Percentiles rank a stretch among this genome's conserved stretches.
Conservation (phyloP, 2,113 vertebrate species). For the Megaceryle maxima region DNA sequence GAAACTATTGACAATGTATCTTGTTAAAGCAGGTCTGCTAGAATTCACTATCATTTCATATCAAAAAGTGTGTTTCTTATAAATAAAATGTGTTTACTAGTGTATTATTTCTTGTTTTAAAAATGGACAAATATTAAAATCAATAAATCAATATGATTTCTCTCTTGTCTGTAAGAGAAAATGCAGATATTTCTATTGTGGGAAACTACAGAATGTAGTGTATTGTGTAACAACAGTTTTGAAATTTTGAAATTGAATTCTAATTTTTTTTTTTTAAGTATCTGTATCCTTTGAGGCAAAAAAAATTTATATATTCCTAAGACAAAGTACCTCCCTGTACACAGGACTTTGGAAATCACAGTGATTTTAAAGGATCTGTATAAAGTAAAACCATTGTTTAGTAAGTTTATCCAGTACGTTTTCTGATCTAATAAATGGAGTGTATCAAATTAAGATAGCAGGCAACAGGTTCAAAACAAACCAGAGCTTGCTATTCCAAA, state of each 20-base stretch:
- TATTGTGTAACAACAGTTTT: neutral
- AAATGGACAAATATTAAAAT: neutral
- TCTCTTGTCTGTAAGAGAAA: neutral
- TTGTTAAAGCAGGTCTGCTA: neutral
- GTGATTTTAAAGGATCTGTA: neutral
- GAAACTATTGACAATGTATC: neutral
- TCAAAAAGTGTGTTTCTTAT: neutral
- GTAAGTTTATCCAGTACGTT: neutral
- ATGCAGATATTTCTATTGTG: neutral
- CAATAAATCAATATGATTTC: neutral
- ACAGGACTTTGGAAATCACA: neutral
- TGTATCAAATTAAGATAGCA: neutral
- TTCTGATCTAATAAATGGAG: neutral
- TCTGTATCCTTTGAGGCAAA: fast-evolving
- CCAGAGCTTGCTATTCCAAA: neutral
- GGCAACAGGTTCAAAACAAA: fast-evolving
- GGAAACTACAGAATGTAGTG: neutral
- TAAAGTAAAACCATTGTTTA: neutral
- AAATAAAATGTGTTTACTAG: neutral
- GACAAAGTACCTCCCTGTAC: neutral
- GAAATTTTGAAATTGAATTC: neutral
- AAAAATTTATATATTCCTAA: neutral
- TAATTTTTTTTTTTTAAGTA: neutral
- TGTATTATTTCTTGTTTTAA: neutral
- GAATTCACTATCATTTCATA: neutral